These are phyloP conservation scores for Podocnemis expansa DNA, from an alignment of 2,113 vertebrate genomes.

Conservation along the genomic window DNA sequence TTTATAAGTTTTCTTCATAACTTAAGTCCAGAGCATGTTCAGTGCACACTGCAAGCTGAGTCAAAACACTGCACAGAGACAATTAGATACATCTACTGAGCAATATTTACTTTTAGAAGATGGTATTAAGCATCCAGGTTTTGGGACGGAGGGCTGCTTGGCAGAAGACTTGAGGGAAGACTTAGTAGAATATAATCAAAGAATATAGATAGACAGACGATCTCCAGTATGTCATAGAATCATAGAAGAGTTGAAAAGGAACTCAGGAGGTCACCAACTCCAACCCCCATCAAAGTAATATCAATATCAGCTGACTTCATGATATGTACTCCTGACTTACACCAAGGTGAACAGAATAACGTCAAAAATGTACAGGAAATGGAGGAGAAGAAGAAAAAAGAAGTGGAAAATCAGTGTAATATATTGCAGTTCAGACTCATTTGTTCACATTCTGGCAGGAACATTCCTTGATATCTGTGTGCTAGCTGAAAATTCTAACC, in stretches of 20 bases:
- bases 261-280: too few relatives aligned
- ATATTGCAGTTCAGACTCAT: background rate
- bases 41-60: background rate
- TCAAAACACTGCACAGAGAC: background rate
- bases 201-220: background rate
- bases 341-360: background rate
- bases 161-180: too few relatives aligned
- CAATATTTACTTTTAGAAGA: background rate
- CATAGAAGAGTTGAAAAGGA: too few relatives aligned
- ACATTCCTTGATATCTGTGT: background rate
- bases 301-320: background rate
- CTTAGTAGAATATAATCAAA: background rate
- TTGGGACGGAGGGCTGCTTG: background rate
- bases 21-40: background rate
- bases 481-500: background rate
- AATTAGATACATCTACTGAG: background rate
- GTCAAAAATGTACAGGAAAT: background rate
- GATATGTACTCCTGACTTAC: background rate
- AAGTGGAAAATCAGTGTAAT: background rate
- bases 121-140: background rate
- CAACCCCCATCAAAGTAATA: too few relatives aligned
- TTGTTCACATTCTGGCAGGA: background rate
- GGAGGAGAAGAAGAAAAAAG: background rate
- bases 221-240: background rate
- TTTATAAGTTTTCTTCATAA: background rate